Evolutionary conservation across 2,888 invertebrate genomes (phyloP).

Genomic region (Odontocolon sp.): DNA sequence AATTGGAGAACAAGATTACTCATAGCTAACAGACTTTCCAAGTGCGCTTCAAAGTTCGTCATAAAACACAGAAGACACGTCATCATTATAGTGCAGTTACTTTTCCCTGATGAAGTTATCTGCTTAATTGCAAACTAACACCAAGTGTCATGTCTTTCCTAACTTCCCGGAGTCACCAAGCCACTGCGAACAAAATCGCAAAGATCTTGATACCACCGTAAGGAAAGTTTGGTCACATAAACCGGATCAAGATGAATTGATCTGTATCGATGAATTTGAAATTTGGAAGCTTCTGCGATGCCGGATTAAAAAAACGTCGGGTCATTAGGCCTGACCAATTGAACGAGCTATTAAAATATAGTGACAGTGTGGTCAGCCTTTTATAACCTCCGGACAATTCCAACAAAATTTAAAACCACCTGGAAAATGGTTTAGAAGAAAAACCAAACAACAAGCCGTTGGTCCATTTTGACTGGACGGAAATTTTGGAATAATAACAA

Average conservation of each 20-base stretch:
- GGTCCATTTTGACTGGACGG: no score
- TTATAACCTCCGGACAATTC: no score
- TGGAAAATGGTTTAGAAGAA: no score
- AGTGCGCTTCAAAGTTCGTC: background rate
- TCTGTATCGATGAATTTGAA: background rate
- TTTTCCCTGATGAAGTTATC: conserved; percentile 13
- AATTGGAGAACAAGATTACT: background rate
- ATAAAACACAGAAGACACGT: background rate
- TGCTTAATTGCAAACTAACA: background rate
- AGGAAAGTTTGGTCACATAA: conserved; percentile 1
- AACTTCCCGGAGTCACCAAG: background rate
- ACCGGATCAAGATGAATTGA: background rate
- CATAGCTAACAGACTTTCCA: background rate
- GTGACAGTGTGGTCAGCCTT: background rate
- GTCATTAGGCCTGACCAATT: conserved; percentile 41
- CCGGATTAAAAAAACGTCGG: conserved; percentile 34
- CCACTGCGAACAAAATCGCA: background rate
- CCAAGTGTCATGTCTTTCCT: conserved; percentile 45
- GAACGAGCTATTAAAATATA: background rate
- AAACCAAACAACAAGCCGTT: no score
- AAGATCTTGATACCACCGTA: background rate
- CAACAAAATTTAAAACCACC: no score
- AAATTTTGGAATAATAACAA: no score
- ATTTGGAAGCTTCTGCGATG: conserved; percentile 22
- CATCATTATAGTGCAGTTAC: background rate